phyloP scores from a whole-genome alignment of 2,888 invertebrate species.

The Siphlonurus alternatus region DNA sequence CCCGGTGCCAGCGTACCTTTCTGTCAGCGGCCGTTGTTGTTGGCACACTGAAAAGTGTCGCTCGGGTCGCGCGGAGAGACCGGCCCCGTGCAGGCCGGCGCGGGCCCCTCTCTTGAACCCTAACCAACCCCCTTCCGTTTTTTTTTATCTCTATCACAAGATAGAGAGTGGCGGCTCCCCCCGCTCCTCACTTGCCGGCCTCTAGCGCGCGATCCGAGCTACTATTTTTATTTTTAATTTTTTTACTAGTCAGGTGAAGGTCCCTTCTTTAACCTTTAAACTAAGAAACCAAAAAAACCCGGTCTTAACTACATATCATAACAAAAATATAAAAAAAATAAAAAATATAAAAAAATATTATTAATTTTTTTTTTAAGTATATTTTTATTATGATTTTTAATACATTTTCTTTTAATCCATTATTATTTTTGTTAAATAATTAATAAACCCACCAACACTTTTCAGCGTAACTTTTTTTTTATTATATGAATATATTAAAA shows the following conservation, averaged over 20 bases:
- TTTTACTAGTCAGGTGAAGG: background rate
- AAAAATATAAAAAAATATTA: background rate
- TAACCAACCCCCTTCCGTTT: too few relatives aligned
- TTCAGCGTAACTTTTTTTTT: background rate
- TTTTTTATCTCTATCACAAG: too few relatives aligned
- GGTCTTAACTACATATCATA: background rate
- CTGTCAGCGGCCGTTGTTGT: constrained; percentile 18
- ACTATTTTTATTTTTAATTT: too few relatives aligned
- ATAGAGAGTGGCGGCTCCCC: too few relatives aligned
- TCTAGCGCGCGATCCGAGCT: background rate
- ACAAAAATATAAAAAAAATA: background rate
- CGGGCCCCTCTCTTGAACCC: too few relatives aligned
- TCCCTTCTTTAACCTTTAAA: background rate
- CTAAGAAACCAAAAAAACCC: constrained; percentile 2
- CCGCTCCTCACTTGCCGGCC: background rate
- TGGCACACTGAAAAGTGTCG: constrained; percentile 15
- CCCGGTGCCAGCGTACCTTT: constrained; percentile 17
- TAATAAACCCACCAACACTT: background rate
- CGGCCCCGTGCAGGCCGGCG: background rate
- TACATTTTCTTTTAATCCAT: background rate
- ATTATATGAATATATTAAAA: background rate
- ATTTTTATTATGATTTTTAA: background rate
- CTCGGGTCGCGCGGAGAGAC: constrained; percentile 12
- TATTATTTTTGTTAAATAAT: background rate
- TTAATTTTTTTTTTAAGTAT: background rate